Base-by-base conservation (phyloP, 2,797 vertebrate species). In the Labroides dimidiatus region DNA sequence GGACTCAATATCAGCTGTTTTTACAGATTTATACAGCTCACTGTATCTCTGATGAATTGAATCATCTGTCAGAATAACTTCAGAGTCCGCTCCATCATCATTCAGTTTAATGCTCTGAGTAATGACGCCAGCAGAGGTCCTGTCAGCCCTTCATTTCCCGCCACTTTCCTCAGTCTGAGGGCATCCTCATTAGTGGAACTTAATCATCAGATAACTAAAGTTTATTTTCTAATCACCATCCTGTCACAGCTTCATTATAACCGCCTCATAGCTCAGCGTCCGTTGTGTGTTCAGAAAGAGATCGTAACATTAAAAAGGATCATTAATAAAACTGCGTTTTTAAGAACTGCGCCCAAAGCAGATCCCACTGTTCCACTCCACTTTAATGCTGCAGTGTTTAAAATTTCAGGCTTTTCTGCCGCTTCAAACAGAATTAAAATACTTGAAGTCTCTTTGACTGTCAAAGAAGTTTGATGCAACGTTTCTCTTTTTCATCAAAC, bases 181-280 rank as follows among this genome's bases (percentile, higher is more conserved):
- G 8, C 33, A 23, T 72, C 69, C 80, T 82, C 75, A 84, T 84
- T 80, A 85, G 71, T 37, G 55, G 70, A 64, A 69, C 71, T 69
- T 45, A 39, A 37, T 54, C 49, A 82, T 77, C 75, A 69, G 67
- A 81, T 63, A 10, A 78, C 69, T 45, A 0, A 23, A 67, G 72
- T 72, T 71, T 54, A 64, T 53, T 39, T 72, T 69, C 58, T 65
- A 68, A 82, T 81, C 69, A 77, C 1, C 0, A 4, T 14, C 42
- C 56, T 63, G 52, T 73, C 59, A 45, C 27, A 52, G 75, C 69
- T 70, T 47, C 21, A 62, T 19, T 24, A 20, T 54, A 33, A 59
- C 24, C 4, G 72, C 54, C 54, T 54, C 2, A 1, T 8, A 54
- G 16, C 19, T 17, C 60, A 63, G 52, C 56, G 55, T 59, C 17